Conservation (phyloP, 2,888 invertebrate species). For the Vannuccia rotundouncinata region DNA sequence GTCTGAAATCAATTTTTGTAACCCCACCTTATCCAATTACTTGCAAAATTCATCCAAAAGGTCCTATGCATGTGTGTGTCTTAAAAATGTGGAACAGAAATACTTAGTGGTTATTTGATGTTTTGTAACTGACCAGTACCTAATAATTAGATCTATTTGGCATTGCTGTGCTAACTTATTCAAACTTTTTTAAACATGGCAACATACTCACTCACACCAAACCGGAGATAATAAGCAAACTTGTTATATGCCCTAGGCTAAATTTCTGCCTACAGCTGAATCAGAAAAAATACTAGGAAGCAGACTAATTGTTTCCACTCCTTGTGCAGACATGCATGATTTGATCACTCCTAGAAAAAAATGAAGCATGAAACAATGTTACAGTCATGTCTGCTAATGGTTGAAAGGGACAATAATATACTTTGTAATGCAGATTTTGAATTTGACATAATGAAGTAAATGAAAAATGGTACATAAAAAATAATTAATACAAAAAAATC, state of each 20-base stretch:
- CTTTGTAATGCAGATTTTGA: no score
- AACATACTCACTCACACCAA: slow-evolving; percentile 1
- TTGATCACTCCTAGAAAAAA: not conserved
- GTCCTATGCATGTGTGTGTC: slow-evolving; percentile 2
- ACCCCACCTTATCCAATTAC: not conserved
- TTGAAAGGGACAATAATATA: no score
- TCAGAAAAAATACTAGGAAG: slow-evolving; percentile 10
- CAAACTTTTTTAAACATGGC: slow-evolving; percentile 14
- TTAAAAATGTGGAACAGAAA: not conserved
- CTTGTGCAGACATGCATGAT: not conserved
- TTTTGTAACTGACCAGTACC: not conserved
- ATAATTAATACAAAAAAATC: no score
- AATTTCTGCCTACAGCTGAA: not conserved
- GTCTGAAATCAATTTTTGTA: not conserved
- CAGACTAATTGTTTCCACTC: not conserved
- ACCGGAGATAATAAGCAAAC: slow-evolving; percentile 6
- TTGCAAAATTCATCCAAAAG: not conserved
- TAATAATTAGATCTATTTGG: slow-evolving; percentile 12
- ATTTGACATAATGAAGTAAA: no score
- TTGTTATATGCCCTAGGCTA: not conserved
- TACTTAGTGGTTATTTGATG: slow-evolving; percentile 18
- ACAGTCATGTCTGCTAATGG: no score
- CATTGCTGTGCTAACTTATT: not conserved
- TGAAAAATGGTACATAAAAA: no score
- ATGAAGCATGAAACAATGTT: no score